These are phyloP conservation scores for Tokudaia tokunoshimensis DNA, from an alignment of 2,797 vertebrate genomes.

Conservation along the genomic window DNA sequence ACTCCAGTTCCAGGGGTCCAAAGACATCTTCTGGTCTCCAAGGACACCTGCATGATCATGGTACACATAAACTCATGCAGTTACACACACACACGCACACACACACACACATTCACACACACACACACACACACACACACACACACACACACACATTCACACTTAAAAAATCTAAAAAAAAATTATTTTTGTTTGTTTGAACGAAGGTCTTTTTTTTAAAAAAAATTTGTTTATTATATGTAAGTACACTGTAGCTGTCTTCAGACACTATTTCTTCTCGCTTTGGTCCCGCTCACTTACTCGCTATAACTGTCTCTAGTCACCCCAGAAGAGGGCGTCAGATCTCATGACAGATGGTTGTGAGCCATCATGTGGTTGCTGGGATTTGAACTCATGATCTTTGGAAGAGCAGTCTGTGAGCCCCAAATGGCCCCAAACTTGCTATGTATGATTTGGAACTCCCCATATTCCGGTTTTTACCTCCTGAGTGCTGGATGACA, in stretches of 20 bases:
- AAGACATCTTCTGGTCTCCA: neutral
- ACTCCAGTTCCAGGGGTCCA: neutral
- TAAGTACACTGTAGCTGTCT: too few species aligned
- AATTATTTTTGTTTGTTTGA: neutral
- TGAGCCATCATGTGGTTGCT: too few species aligned
- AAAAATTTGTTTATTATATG: too few species aligned
- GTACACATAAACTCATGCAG: neutral
- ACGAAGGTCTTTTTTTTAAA: too few species aligned
- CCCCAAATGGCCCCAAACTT: neutral
- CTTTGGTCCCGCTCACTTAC: too few species aligned
- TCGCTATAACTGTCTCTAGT: too few species aligned
- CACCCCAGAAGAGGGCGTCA: too few species aligned
- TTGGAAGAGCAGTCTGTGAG: too few species aligned
- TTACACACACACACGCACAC: neutral
- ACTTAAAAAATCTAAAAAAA: neutral
- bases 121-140: neutral
- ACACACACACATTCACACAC: neutral
- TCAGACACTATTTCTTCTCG: too few species aligned
- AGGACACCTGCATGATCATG: neutral
- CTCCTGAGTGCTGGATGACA: too few species aligned
- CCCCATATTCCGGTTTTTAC: neutral
- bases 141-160: neutral
- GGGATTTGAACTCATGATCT: too few species aligned
- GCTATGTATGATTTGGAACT: neutral
- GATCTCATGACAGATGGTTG: too few species aligned